Evolutionary conservation across 1,140 invertebrate genomes (phyloP).

Genomic region (Latrodectus geometricus): DNA sequence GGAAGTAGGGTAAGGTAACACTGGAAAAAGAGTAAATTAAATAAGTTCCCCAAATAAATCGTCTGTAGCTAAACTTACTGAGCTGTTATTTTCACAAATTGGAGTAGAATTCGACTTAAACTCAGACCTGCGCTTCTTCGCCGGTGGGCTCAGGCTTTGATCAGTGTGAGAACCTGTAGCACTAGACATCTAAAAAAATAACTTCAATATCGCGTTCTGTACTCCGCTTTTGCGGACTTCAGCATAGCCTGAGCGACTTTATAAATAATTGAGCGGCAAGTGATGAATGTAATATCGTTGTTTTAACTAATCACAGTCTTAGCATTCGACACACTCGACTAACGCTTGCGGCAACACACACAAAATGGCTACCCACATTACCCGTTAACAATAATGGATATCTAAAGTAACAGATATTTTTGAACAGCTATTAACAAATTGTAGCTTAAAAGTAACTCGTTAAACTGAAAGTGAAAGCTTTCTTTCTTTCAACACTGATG

Average conservation of each 20-base stretch:
- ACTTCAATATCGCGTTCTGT: constrained; percentile 55
- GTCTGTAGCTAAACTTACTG: constrained; percentile 42
- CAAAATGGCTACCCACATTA: not conserved
- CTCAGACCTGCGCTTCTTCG: constrained; percentile 56
- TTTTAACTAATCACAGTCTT: no score
- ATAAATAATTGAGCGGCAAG: not conserved
- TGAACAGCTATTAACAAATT: no score
- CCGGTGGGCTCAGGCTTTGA: constrained; percentile 61
- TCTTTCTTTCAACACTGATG: no score
- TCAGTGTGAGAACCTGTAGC: constrained; percentile 52
- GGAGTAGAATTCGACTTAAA: constrained; percentile 32
- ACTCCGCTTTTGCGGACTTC: constrained; percentile 45
- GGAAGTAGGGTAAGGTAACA: no score
- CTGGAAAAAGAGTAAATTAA: no score
- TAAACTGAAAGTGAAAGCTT: no score
- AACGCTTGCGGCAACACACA: not conserved
- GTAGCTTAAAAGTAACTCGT: no score
- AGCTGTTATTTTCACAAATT: constrained; percentile 45
- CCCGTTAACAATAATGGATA: not conserved
- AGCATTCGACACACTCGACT: not conserved
- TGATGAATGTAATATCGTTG: not conserved
- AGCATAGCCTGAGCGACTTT: constrained; percentile 33
- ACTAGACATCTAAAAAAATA: constrained; percentile 63
- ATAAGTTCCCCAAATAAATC: no score
- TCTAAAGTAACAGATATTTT: no score